These are phyloP conservation scores for Agonopterix alstromeriana DNA, from an alignment of 2,888 invertebrate genomes.

Conservation along the genomic window DNA sequence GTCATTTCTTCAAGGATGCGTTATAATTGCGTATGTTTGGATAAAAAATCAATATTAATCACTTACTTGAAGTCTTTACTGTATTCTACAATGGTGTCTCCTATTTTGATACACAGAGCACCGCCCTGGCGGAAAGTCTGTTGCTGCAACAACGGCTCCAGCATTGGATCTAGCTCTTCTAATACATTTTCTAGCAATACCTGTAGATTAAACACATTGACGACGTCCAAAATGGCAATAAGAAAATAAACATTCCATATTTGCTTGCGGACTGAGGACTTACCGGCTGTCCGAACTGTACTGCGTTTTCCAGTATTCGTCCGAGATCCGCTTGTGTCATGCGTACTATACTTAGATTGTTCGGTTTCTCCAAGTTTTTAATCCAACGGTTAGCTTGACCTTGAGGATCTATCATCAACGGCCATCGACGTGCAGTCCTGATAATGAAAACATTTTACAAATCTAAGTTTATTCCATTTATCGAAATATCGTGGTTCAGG, in stretches of 20 bases:
- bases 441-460: no score
- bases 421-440: constrained; percentile 93
- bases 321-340: constrained; percentile 90
- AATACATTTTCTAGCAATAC: constrained; percentile 93
- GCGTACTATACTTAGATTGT: constrained; percentile 88
- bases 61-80: constrained; percentile 85
- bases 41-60: no score
- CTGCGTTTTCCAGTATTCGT: constrained; percentile 88
- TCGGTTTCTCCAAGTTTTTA: constrained; percentile 92
- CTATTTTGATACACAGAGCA: constrained; percentile 90
- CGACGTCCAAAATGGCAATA: no score
- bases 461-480: no score
- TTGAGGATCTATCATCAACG: constrained; percentile 97
- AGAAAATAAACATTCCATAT: no score
- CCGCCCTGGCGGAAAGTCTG: constrained; percentile 95
- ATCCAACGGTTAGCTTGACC: constrained; percentile 96
- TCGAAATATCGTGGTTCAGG: no score
- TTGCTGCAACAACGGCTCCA: constrained; percentile 91
- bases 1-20: no score
- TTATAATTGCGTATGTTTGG: no score
- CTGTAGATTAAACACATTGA: constrained; percentile 27
- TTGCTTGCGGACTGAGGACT: no score
- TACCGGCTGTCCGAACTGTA: constrained; percentile 90
- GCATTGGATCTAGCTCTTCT: constrained; percentile 93
- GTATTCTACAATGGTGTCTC: constrained; percentile 94